Conservation (phyloP, 2,888 invertebrate genomes). For the Mylabris sibirica region DNA sequence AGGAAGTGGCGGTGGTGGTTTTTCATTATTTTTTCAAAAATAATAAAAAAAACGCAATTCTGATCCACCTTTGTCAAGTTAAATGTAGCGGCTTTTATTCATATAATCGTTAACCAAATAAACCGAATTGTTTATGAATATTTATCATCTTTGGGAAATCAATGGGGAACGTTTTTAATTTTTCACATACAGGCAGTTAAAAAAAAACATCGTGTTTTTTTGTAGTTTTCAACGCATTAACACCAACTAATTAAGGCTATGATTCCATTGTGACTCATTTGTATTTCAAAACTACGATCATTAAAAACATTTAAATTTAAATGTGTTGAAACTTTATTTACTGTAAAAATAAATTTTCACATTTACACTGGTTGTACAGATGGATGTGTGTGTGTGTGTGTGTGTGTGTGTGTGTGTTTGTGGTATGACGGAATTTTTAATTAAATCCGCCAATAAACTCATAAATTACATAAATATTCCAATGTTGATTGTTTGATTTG, state of each 20-base stretch:
- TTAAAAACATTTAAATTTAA: background rate
- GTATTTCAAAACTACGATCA: background rate
- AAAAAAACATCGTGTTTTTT: background rate
- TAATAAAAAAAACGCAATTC: background rate
- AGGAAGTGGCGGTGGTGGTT: constrained; percentile 27
- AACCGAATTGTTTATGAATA: constrained; percentile 28
- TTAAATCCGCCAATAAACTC: background rate
- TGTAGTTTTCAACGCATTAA: constrained; percentile 8
- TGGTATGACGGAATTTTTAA: background rate
- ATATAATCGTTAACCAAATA: constrained; percentile 1
- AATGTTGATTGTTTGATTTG: background rate
- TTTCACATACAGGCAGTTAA: background rate
- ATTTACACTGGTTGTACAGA: no score
- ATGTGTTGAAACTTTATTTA: constrained; percentile 9
- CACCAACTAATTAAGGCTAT: constrained; percentile 11
- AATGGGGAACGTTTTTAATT: constrained; percentile 29
- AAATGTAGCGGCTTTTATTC: constrained; percentile 27
- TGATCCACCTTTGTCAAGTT: constrained; percentile 29
- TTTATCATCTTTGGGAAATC: constrained; percentile 14
- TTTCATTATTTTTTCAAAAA: background rate
- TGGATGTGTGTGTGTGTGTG: no score
- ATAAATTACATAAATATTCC: background rate
- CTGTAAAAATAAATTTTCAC: background rate
- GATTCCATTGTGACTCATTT: constrained; percentile 8
- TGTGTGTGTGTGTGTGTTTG: no score